Conservation (phyloP, 2,797 vertebrate species). For the Enteromius unitaeniatus region DNA sequence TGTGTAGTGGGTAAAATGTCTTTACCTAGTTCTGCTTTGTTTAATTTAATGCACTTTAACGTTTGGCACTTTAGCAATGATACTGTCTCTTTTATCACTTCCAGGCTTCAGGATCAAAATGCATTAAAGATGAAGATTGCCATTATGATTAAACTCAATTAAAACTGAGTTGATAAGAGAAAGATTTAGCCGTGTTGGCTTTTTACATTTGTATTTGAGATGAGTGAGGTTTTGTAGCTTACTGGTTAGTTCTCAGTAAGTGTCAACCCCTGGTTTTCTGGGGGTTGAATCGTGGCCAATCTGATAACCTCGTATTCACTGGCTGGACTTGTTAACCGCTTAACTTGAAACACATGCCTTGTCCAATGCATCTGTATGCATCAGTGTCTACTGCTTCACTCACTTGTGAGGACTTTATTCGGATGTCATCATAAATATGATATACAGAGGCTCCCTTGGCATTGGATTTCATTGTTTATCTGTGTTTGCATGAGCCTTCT, state of each 20-base stretch:
- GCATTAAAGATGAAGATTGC: constrained; percentile 27
- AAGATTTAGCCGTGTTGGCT: background rate
- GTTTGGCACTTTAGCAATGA: background rate
- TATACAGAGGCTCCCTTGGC: background rate
- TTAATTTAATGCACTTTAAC: constrained; percentile 21
- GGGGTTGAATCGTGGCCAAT: constrained; percentile 30
- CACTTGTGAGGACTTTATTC: constrained; percentile 12
- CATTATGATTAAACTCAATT: constrained; percentile 10
- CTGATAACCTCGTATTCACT: constrained; percentile 48
- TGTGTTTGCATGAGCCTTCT: constrained; percentile 7
- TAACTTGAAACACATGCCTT: constrained; percentile 71
- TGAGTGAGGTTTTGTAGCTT: constrained; percentile 9
- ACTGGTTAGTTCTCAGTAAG: constrained; percentile 31
- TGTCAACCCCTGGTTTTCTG: constrained; percentile 29
- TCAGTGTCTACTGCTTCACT: background rate
- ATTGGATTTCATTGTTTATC: constrained; percentile 20
- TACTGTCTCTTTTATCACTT: constrained; percentile 14
- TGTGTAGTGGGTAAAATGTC: background rate
- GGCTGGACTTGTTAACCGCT: constrained; percentile 54
- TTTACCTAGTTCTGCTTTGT: constrained; percentile 1
- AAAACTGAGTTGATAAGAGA: background rate
- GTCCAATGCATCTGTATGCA: constrained; percentile 19
- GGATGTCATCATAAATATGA: constrained; percentile 27
- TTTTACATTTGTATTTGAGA: background rate
- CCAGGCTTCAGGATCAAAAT: constrained; percentile 16